A percentile compares a stretch with the other conserved stretches of the same genome.
phyloP scores from a whole-genome alignment of 2,113 vertebrate species.

The Paradoxurus hermaphroditus region DNA sequence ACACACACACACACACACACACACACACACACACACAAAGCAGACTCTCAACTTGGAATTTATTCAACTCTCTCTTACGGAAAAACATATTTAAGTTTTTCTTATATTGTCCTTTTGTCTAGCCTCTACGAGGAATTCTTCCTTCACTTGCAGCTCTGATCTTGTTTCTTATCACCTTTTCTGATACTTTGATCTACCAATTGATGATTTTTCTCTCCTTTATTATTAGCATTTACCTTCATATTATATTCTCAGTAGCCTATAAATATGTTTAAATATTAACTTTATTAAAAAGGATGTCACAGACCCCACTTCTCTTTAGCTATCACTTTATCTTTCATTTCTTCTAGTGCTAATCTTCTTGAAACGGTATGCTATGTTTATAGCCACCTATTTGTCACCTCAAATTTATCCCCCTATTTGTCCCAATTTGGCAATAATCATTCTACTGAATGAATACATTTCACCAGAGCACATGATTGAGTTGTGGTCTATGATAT shows the following conservation, averaged over 20 bases:
- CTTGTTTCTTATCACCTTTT: neutral
- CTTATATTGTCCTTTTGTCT: neutral
- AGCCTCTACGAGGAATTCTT: neutral
- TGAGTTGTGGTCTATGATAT: neutral
- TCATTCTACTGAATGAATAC: neutral
- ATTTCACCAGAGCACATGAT: neutral
- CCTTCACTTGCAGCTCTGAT: neutral
- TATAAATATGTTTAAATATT: neutral
- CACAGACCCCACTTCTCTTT: neutral
- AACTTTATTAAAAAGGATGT: neutral
- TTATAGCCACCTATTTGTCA: neutral
- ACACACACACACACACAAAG: neutral
- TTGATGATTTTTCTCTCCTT: neutral
- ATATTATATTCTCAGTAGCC: neutral
- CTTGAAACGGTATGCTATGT: neutral
- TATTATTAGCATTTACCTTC: neutral
- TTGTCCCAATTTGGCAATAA: neutral
- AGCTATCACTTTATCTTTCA: neutral
- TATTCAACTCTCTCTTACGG: neutral
- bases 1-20: too few relatives aligned
- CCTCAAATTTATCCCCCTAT: neutral
- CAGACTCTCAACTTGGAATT: neutral
- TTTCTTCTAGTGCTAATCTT: neutral
- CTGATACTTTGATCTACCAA: neutral
- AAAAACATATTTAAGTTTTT: neutral